phyloP scores from a whole-genome alignment of 2,888 invertebrate genomes.

The Erynnis tages region DNA sequence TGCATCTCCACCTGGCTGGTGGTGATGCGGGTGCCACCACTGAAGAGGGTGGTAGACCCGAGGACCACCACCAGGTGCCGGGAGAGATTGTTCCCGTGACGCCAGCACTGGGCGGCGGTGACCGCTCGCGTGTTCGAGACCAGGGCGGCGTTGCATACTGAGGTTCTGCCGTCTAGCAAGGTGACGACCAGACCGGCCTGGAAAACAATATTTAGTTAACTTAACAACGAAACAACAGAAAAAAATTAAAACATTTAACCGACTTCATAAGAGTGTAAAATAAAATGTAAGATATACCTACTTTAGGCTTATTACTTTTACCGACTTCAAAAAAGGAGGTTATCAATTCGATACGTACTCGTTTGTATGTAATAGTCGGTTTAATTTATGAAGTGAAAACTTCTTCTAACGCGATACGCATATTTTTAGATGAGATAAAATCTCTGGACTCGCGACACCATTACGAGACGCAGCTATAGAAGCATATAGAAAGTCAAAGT shows the following conservation, averaged over 20 bases:
- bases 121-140: conserved; percentile 41
- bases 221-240: background rate
- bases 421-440: no score
- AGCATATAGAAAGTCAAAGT: no score
- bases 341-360: no score
- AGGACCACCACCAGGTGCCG: conserved; percentile 48
- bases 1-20: conserved; percentile 41
- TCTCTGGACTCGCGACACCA: no score
- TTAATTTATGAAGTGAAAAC: no score
- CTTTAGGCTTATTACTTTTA: no score
- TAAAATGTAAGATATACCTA: no score
- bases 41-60: conserved; percentile 43
- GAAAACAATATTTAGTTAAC: background rate
- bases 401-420: no score
- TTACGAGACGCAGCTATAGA: no score
- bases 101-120: conserved; percentile 53
- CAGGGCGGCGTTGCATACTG: conserved; percentile 55
- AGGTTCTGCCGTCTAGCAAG: conserved; percentile 40
- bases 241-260: background rate
- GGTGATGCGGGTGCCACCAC: conserved; percentile 40
- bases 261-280: background rate
- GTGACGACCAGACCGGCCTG: conserved; percentile 50
- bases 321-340: no score
- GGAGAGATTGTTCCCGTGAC: conserved; percentile 42
- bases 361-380: no score